A percentile compares a stretch with the other conserved stretches of the same genome.
These are phyloP conservation scores for Drosophila pseudoobscura DNA, from an alignment of 1,140 invertebrate genomes.

Conservation along the genomic window DNA sequence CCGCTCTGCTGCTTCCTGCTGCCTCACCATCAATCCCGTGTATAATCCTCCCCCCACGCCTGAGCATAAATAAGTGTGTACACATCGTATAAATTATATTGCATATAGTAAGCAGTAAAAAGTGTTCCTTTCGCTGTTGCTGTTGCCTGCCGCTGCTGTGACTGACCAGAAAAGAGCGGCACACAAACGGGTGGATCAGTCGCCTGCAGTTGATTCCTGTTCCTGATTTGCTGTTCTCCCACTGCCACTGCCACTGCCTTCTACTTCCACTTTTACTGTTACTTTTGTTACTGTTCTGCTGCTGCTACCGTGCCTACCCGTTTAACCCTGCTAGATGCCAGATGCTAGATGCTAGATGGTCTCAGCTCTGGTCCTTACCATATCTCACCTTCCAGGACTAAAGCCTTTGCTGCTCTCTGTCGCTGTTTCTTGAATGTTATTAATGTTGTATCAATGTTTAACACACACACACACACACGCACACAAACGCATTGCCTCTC, in stretches of 20 bases:
- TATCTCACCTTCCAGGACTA: no score
- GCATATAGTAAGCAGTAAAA: slow-evolving; percentile 14
- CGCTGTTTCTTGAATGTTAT: slow-evolving; percentile 57
- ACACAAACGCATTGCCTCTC: slow-evolving; percentile 38
- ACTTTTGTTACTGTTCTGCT: slow-evolving; percentile 37
- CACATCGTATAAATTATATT: slow-evolving; percentile 37
- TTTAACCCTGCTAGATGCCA: background rate
- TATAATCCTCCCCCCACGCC: slow-evolving; percentile 6
- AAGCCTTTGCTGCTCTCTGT: slow-evolving; percentile 12
- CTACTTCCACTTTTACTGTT: slow-evolving; percentile 20
- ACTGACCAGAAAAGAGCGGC: no score
- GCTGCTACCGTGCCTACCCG: slow-evolving; percentile 18
- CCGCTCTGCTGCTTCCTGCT: background rate
- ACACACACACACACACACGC: slow-evolving; percentile 39
- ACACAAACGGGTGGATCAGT: no score
- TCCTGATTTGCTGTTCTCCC: background rate
- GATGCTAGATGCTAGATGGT: background rate
- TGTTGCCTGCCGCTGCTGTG: background rate
- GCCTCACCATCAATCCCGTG: background rate
- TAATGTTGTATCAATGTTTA: slow-evolving; percentile 72
- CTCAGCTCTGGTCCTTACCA: background rate
- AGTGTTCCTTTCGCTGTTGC: slow-evolving; percentile 26
- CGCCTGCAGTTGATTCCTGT: slow-evolving; percentile 22
- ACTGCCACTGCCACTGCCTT: slow-evolving; percentile 16
- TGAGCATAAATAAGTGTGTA: slow-evolving; percentile 17